A percentile compares a stretch with the other conserved stretches of the same genome.
Conservation (phyloP, 2,888 invertebrate genomes). For the Anoplius nigerrimus region DNA sequence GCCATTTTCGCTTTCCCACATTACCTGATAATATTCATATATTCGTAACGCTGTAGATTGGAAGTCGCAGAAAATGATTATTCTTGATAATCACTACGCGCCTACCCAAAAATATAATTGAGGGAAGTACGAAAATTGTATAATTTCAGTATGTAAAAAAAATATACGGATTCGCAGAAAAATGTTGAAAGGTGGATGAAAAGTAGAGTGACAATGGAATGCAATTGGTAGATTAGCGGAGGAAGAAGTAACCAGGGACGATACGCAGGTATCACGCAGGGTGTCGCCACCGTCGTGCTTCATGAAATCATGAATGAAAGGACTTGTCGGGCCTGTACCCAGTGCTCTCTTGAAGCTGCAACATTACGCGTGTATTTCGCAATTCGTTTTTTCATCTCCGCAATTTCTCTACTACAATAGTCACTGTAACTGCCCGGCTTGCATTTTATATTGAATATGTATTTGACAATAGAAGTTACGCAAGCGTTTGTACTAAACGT, state of each 20-base stretch:
- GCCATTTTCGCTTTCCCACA: no score
- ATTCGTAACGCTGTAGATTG: no score
- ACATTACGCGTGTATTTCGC: background rate
- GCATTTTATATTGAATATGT: no score
- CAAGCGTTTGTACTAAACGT: no score
- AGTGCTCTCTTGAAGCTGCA: conserved; percentile 7
- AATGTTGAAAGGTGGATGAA: background rate
- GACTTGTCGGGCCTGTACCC: conserved; percentile 17
- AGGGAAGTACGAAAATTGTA: background rate
- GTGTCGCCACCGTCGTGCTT: conserved; percentile 54
- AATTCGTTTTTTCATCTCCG: no score
- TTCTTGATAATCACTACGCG: no score
- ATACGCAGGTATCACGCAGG: conserved; percentile 47
- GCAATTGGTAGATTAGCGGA: background rate
- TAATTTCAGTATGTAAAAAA: background rate
- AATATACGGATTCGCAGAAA: background rate
- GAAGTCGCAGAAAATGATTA: no score
- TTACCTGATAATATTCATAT: no score
- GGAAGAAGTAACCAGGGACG: conserved; percentile 20
- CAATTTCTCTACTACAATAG: no score
- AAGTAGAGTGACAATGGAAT: conserved; percentile 1
- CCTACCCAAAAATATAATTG: no score
- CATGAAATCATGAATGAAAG: conserved; percentile 70
- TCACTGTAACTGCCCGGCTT: no score
- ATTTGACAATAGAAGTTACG: no score